A percentile compares a stretch with the other conserved stretches of the same genome.
These are phyloP conservation scores for Caradrina clavipalpis DNA, from an alignment of 2,888 invertebrate genomes.

Conservation along the genomic window DNA sequence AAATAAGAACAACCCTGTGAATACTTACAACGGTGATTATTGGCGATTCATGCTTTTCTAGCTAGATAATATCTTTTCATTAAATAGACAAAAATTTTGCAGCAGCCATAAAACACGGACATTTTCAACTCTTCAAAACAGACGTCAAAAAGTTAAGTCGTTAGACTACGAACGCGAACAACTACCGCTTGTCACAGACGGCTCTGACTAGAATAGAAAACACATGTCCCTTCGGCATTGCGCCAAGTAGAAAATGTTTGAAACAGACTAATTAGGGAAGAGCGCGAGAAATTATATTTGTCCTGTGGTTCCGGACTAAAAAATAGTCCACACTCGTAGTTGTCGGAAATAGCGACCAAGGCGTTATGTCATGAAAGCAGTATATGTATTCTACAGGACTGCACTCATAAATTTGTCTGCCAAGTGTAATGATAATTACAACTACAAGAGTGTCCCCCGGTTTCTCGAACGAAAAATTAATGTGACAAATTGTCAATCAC, in stretches of 20 bases:
- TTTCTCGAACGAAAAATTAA: too few relatives aligned
- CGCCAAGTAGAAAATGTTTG: slow-evolving; percentile 37
- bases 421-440: not conserved
- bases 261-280: slow-evolving; percentile 39
- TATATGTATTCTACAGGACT: not conserved
- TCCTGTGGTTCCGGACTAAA: slow-evolving; percentile 33
- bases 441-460: too few relatives aligned
- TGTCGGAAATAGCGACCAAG: slow-evolving; percentile 6
- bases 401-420: not conserved
- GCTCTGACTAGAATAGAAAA: slow-evolving; percentile 52
- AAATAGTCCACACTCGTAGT: slow-evolving; percentile 3
- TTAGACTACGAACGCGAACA: slow-evolving; percentile 26
- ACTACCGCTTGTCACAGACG: slow-evolving; percentile 44
- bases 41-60: too few relatives aligned
- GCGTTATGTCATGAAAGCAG: not conserved
- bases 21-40: too few relatives aligned
- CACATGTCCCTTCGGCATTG: slow-evolving; percentile 39
- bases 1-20: not conserved
- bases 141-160: slow-evolving; percentile 47
- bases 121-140: slow-evolving; percentile 26
- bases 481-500: too few relatives aligned
- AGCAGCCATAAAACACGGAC: not conserved
- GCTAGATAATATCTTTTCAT: too few relatives aligned
- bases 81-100: slow-evolving; percentile 1
- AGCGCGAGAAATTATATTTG: slow-evolving; percentile 24